phyloP scores from a whole-genome alignment of 2,888 invertebrate genomes.

The Himalopsyche tibetana region DNA sequence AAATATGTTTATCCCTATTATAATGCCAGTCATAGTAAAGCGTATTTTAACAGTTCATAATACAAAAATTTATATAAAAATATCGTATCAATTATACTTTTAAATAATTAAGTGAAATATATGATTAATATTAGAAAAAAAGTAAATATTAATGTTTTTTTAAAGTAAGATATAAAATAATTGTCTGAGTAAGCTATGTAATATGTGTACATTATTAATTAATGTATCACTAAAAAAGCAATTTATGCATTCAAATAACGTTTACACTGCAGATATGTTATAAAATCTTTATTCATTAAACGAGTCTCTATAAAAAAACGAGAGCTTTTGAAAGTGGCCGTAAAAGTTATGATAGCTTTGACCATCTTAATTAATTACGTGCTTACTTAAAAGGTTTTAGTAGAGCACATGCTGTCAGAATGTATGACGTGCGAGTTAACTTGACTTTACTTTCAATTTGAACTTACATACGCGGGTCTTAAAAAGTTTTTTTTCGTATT shows the following conservation, averaged over 20 bases:
- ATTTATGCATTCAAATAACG: not conserved
- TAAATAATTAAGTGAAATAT: too few relatives aligned
- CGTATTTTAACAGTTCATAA: too few relatives aligned
- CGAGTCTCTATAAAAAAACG: constrained; percentile 18
- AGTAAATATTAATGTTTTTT: too few relatives aligned
- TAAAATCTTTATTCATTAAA: constrained; percentile 37
- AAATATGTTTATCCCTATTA: too few relatives aligned
- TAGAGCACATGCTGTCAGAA: constrained; percentile 38
- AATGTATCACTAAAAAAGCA: not conserved
- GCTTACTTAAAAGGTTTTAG: constrained; percentile 42
- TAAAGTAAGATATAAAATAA: too few relatives aligned
- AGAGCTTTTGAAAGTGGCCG: constrained; percentile 27
- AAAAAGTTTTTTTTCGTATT: not conserved
- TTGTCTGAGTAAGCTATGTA: too few relatives aligned
- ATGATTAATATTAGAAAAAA: too few relatives aligned
- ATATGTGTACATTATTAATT: not conserved
- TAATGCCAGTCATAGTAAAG: too few relatives aligned
- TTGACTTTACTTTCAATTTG: constrained; percentile 38
- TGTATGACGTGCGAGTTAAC: constrained; percentile 9
- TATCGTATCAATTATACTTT: too few relatives aligned
- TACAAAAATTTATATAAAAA: too few relatives aligned
- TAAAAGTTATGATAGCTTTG: constrained; percentile 40
- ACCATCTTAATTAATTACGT: constrained; percentile 42
- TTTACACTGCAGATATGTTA: not conserved
- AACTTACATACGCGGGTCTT: constrained; percentile 4